These are phyloP conservation scores for Hecatera dysodea DNA, from an alignment of 2,888 invertebrate species.

Conservation along the genomic window DNA sequence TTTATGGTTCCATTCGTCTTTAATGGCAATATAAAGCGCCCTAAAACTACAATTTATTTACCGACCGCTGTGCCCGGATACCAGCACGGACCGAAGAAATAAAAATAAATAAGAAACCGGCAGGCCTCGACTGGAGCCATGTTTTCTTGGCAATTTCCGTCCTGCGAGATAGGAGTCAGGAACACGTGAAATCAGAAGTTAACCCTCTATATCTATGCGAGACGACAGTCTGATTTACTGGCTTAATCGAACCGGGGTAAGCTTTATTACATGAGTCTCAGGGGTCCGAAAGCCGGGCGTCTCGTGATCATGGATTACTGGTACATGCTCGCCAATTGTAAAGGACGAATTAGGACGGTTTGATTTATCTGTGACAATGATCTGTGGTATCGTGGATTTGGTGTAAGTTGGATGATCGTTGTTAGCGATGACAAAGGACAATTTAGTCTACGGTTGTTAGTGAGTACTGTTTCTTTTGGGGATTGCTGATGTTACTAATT, in stretches of 20 bases:
- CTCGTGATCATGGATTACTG: conserved; percentile 68
- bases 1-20: conserved; percentile 61
- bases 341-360: conserved; percentile 71
- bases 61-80: conserved; percentile 73
- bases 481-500: conserved; percentile 22
- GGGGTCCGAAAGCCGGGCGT: conserved; percentile 72
- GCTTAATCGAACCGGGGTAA: conserved; percentile 82
- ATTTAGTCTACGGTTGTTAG: conserved; percentile 35
- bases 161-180: conserved; percentile 80
- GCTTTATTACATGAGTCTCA: conserved; percentile 79
- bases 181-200: conserved; percentile 87
- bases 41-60: conserved; percentile 77
- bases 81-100: conserved; percentile 74
- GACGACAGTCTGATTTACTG: conserved; percentile 85
- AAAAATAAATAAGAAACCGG: conserved; percentile 83
- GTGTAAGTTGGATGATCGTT: conserved; percentile 30
- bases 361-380: conserved; percentile 67
- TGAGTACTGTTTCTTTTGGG: conserved; percentile 21
- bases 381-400: conserved; percentile 41
- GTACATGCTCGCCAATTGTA: conserved; percentile 71
- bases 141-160: conserved; percentile 87
- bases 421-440: conserved; percentile 50
- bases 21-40: conserved; percentile 67
- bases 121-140: conserved; percentile 75
- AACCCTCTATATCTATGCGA: conserved; percentile 84